Evolutionary conservation across 92 coral and sea anemone genomes (phyloP).

Genomic region (Siderastrea radians): DNA sequence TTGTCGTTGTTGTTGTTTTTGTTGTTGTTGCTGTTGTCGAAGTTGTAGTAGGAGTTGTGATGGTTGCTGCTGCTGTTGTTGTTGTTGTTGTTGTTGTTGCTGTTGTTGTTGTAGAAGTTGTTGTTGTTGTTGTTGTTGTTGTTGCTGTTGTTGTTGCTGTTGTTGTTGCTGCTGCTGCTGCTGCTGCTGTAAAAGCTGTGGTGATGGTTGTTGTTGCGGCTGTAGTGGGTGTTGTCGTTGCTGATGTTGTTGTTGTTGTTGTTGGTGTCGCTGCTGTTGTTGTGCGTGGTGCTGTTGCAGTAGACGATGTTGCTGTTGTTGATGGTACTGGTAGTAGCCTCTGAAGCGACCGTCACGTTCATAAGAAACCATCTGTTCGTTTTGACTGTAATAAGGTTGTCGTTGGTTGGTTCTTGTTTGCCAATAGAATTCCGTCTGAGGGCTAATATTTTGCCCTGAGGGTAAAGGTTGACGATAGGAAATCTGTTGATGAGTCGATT

Average conservation of each 20-base stretch:
- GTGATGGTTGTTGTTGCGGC: neutral
- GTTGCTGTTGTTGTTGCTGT: neutral
- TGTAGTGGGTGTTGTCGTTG: neutral
- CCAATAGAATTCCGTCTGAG: neutral
- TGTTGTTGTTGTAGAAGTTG: neutral
- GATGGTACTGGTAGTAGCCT: neutral
- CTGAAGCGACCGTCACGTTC: neutral
- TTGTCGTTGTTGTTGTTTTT: conserved; percentile 1
- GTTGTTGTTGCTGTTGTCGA: neutral
- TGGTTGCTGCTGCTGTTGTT: neutral
- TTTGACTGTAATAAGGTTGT: neutral
- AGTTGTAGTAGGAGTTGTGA: neutral
- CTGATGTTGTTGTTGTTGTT: conserved; percentile 3
- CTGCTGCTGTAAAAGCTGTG: neutral
- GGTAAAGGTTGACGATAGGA: neutral
- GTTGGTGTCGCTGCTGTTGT: conserved; percentile 3
- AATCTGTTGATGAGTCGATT: neutral
- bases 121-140: neutral
- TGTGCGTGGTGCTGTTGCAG: neutral
- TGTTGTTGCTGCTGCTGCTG: neutral
- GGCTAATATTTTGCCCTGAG: neutral
- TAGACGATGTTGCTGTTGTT: neutral
- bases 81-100: neutral
- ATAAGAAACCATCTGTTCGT: neutral
- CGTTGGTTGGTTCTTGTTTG: neutral